Percentiles rank a stretch among this genome's conserved stretches.
phyloP scores from a whole-genome alignment of 2,797 vertebrate genomes.

The Coregonus ussuriensis region DNA sequence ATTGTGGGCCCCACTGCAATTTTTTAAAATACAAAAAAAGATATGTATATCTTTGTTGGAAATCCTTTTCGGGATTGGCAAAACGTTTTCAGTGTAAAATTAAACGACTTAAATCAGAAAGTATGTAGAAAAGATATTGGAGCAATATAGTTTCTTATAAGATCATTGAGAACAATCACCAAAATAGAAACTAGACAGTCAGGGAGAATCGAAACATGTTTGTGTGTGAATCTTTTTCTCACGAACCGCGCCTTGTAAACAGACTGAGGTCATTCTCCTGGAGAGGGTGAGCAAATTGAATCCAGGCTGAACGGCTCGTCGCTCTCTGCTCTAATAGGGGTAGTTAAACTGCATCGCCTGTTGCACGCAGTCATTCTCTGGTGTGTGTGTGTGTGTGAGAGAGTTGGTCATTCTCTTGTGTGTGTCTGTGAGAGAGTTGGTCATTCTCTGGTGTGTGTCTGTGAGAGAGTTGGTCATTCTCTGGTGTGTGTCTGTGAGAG shows the following conservation, averaged over 20 bases:
- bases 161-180: too few species aligned
- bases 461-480: neutral
- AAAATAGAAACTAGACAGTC: too few species aligned
- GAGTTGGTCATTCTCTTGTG: too few species aligned
- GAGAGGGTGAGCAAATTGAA: constrained; percentile 54
- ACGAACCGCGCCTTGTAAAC: constrained; percentile 66
- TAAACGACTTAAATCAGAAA: too few species aligned
- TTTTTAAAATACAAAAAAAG: neutral
- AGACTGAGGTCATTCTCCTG: constrained; percentile 71
- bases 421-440: too few species aligned
- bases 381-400: too few species aligned
- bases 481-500: too few species aligned
- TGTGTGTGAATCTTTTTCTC: constrained; percentile 42
- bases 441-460: neutral
- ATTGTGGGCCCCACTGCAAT: neutral
- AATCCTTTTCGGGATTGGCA: neutral
- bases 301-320: constrained; percentile 47
- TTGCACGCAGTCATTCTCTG: too few species aligned
- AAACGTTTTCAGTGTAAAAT: too few species aligned
- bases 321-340: neutral
- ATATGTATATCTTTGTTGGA: neutral
- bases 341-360: too few species aligned
- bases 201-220: neutral
- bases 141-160: too few species aligned
- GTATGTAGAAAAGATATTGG: too few species aligned